phyloP scores from a whole-genome alignment of 2,113 vertebrate genomes.

The Triplophysa siluroides region DNA sequence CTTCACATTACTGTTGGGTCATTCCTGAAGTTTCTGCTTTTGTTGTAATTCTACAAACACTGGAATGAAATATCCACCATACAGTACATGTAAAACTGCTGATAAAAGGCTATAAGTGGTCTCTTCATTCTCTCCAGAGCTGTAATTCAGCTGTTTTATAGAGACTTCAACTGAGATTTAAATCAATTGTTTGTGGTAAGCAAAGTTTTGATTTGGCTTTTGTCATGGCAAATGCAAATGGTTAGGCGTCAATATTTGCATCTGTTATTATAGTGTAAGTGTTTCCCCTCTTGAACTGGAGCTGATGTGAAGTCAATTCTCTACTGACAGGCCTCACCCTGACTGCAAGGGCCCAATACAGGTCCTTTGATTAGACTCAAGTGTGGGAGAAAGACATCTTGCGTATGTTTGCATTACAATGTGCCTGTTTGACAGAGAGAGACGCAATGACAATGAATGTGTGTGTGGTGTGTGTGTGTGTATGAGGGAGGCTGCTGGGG shows the following conservation, averaged over 20 bases:
- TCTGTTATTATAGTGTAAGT: constrained; percentile 83
- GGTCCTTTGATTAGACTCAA: constrained; percentile 54
- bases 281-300: constrained; percentile 61
- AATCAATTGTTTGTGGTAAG: not conserved
- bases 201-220: not conserved
- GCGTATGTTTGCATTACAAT: constrained; percentile 17
- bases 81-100: no score
- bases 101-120: no score
- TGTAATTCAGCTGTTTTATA: not conserved
- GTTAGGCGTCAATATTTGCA: constrained; percentile 79
- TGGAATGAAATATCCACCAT: no score
- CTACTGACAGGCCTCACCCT: constrained; percentile 61
- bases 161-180: not conserved
- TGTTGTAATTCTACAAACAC: no score
- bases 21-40: no score
- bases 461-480: constrained; percentile 26
- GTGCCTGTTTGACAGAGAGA: not conserved
- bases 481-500: constrained; percentile 47
- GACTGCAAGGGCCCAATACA: constrained; percentile 40
- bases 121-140: no score
- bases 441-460: not conserved
- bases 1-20: no score
- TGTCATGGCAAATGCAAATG: not conserved
- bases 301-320: constrained; percentile 76
- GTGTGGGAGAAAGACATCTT: constrained; percentile 3